phyloP scores from a whole-genome alignment of 1,140 invertebrate species.

The Drosophila yakuba region DNA sequence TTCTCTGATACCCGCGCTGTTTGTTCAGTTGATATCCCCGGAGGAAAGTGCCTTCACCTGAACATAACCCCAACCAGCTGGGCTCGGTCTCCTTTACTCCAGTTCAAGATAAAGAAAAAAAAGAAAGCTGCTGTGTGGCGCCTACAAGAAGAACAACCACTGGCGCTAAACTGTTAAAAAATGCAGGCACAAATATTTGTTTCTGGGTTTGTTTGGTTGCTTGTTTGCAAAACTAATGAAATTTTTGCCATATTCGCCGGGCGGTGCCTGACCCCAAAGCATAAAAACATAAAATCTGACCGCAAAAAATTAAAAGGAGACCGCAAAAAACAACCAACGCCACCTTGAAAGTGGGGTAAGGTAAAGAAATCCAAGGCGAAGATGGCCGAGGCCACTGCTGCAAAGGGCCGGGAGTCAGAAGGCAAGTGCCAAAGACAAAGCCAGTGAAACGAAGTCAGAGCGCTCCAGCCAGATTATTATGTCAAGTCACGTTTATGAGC shows the following conservation, averaged over 20 bases:
- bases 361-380: conserved; percentile 26
- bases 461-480: conserved; percentile 80
- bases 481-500: conserved; percentile 84
- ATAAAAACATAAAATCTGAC: conserved; percentile 55
- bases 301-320: conserved; percentile 72
- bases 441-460: conserved; percentile 59
- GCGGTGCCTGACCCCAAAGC: conserved; percentile 61
- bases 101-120: conserved; percentile 62
- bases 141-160: conserved; percentile 44
- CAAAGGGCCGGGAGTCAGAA: conserved; percentile 35
- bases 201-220: conserved; percentile 79
- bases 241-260: conserved; percentile 78
- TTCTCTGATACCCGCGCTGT: conserved; percentile 3
- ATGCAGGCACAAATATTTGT: conserved; percentile 79
- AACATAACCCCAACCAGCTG: neutral
- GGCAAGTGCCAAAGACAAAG: conserved; percentile 64
- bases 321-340: conserved; percentile 65
- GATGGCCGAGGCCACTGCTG: neutral
- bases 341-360: conserved; percentile 41
- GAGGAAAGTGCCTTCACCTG: conserved; percentile 59
- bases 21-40: conserved; percentile 67
- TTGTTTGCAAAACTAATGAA: conserved; percentile 82
- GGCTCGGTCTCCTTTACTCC: conserved; percentile 21
- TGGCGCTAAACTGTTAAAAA: conserved; percentile 75
- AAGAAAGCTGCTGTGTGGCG: conserved; percentile 10